phyloP scores from a whole-genome alignment of 2,797 vertebrate genomes.

The Sebastiscus albofasciatus region DNA sequence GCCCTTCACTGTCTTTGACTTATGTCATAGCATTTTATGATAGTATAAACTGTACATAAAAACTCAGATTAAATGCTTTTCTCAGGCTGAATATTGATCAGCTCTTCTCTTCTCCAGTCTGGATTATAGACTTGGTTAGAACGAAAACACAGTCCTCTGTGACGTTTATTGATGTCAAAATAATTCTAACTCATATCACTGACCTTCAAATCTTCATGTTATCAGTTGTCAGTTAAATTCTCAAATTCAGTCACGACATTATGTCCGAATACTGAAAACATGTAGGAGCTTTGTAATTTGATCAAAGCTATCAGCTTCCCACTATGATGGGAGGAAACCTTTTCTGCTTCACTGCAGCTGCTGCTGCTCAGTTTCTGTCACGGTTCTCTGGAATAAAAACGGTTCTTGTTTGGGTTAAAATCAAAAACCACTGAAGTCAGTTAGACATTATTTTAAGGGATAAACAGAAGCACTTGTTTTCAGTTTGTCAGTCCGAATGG shows the following conservation, averaged over 20 bases:
- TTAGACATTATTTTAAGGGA: neutral
- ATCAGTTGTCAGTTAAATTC: too few species aligned
- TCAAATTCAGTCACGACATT: neutral
- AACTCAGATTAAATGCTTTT: neutral
- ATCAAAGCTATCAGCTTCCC: conserved; percentile 18
- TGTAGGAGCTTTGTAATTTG: conserved; percentile 15
- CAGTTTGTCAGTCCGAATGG: neutral
- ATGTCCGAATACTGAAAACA: neutral
- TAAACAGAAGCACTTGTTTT: neutral
- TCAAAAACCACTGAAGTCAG: neutral
- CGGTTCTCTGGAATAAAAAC: neutral
- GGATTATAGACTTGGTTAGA: neutral
- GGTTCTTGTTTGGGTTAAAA: neutral
- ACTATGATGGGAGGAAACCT: neutral
- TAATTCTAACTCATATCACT: neutral
- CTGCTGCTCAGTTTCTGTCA: neutral
- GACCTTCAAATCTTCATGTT: neutral
- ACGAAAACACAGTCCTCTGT: neutral
- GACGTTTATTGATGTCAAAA: neutral
- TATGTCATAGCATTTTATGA: neutral
- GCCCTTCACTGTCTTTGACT: neutral
- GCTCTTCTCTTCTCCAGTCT: neutral
- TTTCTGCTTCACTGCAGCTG: conserved; percentile 1
- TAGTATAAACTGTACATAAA: neutral
- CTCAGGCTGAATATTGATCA: neutral